A percentile compares a stretch with the other conserved stretches of the same genome.
phyloP scores from a whole-genome alignment of 2,888 invertebrate genomes.

The Drosophila putrida region DNA sequence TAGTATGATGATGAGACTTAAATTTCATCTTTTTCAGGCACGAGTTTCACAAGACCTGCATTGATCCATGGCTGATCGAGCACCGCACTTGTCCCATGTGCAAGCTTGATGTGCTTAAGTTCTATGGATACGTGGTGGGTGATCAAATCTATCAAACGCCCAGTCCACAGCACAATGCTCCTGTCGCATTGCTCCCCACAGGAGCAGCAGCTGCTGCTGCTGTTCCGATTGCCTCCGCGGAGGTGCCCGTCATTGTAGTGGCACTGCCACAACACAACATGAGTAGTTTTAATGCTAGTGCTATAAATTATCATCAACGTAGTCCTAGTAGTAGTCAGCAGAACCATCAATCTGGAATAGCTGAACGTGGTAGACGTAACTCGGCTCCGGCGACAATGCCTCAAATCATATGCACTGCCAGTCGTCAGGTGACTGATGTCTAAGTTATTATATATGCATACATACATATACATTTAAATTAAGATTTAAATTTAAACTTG shows the following conservation, averaged over 20 bases:
- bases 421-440: conserved; percentile 85
- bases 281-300: conserved; percentile 73
- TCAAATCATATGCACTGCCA: conserved; percentile 79
- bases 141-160: conserved; percentile 84
- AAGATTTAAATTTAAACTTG: conserved; percentile 10
- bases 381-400: conserved; percentile 72
- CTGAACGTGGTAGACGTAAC: conserved; percentile 64
- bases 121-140: conserved; percentile 94
- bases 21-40: conserved; percentile 88
- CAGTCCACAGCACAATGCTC: conserved; percentile 77
- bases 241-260: conserved; percentile 80
- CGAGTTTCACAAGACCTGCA: conserved; percentile 97
- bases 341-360: conserved; percentile 38
- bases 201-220: conserved; percentile 29
- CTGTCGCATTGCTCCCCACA: conserved; percentile 29
- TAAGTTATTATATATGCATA: conserved; percentile 61
- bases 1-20: not conserved
- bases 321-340: conserved; percentile 71
- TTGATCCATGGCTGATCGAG: conserved; percentile 98
- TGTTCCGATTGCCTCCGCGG: conserved; percentile 51
- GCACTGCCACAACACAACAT: conserved; percentile 67
- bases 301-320: conserved; percentile 66
- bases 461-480: conserved; percentile 6
- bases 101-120: conserved; percentile 97
- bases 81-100: conserved; percentile 99